A percentile compares a stretch with the other conserved stretches of the same genome.
These are phyloP conservation scores for Tethya wilhelma DNA, from an alignment of 37 sponge, comb jelly and placozoan genomes.

Conservation along the genomic window DNA sequence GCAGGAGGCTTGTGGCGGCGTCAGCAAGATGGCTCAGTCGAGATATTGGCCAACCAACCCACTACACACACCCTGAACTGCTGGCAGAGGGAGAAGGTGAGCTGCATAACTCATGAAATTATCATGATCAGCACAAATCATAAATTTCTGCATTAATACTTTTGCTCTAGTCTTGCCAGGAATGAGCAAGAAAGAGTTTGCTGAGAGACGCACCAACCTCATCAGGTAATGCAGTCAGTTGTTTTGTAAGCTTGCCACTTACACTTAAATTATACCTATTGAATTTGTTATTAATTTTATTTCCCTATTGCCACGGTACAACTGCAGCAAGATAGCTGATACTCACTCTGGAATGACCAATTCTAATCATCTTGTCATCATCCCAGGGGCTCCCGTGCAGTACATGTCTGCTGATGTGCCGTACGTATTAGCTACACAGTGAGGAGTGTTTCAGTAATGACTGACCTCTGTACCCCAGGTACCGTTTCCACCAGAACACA, in stretches of 20 bases:
- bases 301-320: background rate
- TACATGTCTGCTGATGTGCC: slow-evolving; percentile 79
- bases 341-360: slow-evolving; percentile 74
- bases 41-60: slow-evolving; percentile 75
- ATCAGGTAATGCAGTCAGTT: slow-evolving; percentile 46
- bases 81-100: slow-evolving; percentile 68
- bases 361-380: slow-evolving; percentile 70
- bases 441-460: background rate
- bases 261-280: no score
- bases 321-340: slow-evolving; percentile 43
- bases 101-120: background rate
- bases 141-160: background rate
- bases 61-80: slow-evolving; percentile 67
- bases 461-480: slow-evolving; percentile 37
- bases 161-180: slow-evolving; percentile 60
- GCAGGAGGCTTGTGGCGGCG: background rate
- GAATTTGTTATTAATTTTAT: background rate
- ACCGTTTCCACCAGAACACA: slow-evolving; percentile 76
- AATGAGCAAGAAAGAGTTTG: slow-evolving; percentile 67
- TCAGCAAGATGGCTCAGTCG: slow-evolving; percentile 14
- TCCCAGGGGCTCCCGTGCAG: slow-evolving; percentile 63
- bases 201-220: slow-evolving; percentile 51
- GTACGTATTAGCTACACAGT: slow-evolving; percentile 38
- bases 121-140: background rate
- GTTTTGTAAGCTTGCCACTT: background rate